Evolutionary conservation across 2,113 vertebrate species (phyloP).

Genomic region (Bostrychus sinensis): DNA sequence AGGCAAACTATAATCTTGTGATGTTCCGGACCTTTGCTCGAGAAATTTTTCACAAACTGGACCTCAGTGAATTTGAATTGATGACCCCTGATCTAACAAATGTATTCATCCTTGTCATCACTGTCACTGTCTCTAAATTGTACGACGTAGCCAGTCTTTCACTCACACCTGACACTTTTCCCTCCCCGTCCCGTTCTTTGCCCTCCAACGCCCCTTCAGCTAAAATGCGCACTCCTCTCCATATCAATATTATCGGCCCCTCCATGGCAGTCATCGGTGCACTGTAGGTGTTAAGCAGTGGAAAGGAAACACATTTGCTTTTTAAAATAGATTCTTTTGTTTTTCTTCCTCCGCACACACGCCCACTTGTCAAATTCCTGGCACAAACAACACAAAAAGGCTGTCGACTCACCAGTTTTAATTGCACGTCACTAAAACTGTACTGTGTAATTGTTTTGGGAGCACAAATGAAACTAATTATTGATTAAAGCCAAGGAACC

Average conservation of each 20-base stretch:
- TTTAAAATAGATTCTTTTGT: background rate
- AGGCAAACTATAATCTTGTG: too few relatives aligned
- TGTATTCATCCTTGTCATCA: background rate
- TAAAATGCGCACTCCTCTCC: slow-evolving; percentile 10
- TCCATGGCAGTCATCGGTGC: background rate
- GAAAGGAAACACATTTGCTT: background rate
- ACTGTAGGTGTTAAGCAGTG: background rate
- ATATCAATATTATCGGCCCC: background rate
- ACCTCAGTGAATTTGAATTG: too few relatives aligned
- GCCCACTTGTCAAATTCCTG: slow-evolving; percentile 3
- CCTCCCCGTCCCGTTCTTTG: background rate
- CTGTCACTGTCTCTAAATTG: too few relatives aligned
- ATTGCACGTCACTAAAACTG: background rate
- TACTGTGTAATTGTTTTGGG: background rate
- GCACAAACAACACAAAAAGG: slow-evolving; percentile 15
- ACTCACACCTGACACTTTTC: too few relatives aligned
- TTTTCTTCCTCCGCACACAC: slow-evolving; percentile 28
- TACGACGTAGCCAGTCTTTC: too few relatives aligned
- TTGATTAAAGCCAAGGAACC: slow-evolving; percentile 35
- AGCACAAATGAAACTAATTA: slow-evolving; percentile 44
- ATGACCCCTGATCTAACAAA: too few relatives aligned
- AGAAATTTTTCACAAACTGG: too few relatives aligned
- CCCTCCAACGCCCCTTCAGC: slow-evolving; percentile 8
- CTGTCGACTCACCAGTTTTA: background rate
- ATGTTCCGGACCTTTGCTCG: too few relatives aligned